Base-by-base conservation (phyloP, 2,797 vertebrate species). In the Stomatorhinus walkeri region DNA sequence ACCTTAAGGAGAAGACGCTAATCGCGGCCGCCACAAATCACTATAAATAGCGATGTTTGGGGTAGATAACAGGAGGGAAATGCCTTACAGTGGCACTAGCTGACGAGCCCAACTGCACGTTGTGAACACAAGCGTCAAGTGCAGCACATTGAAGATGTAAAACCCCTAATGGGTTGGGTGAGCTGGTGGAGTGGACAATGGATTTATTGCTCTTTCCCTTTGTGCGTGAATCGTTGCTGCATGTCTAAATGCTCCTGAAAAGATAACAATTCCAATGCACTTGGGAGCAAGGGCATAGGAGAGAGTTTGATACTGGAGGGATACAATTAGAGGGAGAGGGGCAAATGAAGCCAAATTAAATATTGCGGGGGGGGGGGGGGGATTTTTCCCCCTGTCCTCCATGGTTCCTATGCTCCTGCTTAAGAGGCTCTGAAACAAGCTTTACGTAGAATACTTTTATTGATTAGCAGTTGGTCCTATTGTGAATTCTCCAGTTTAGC, bases 1-100 rank as follows among this genome's bases (percentile, higher is more conserved):
- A 81, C 52, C 72, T 14, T 10, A 88, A 76, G 52, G 49, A 83
- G n/a, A 36, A 52, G 79, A 54, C 88, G n/a, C 51, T 88, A 89
- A 85, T 24, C 59, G 59, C 46, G 83, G 88, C 22, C 12, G 12
- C 49, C 59, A 76, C 87, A 85, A 49, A 68, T 84, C 85, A 87
- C 61, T 72, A 72, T 61, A 48, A 79, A 40, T 79, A 68, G 28
- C 32, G 24, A 83, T 16, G 24, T 8, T 12, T n/a, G 10, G 4
- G 48, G 48, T 64, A 79, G 43, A 85, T 85, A 61, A 68, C 6
- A 10, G 28, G 8, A 32, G 16, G 40, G 72, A 22, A 72, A 76
- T 4, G 52, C 84, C 43, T 51, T 86, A 72, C n/a, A 49, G 32
- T 22, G 12, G 68, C 36, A 32, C 19, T 76, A 2, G 48, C 19